Base-by-base conservation (phyloP, 2,797 vertebrate genomes). In the Netta rufina region DNA sequence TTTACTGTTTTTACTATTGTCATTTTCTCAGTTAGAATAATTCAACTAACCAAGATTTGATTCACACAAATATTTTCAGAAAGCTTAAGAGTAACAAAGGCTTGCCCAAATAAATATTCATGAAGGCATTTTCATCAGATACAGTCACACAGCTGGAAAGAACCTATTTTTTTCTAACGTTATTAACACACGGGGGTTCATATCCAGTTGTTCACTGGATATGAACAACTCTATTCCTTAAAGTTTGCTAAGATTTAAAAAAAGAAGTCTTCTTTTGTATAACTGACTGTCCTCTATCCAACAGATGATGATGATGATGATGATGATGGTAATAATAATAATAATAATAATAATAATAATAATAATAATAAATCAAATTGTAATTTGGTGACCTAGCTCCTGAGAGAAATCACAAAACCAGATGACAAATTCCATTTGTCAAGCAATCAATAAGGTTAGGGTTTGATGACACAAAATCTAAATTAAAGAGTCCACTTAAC, bases 381-480 rank as follows among this genome's bases (percentile, higher is more conserved):
- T 36, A 83, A 91, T 80, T 76, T 72, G 69, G 85, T 47, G 65
- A 74, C 16, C 39, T 56, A 81, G 21, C 38, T 81, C 70, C 60
- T 28, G 39, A 94, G 56, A 95, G 36, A 78, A 93, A 73, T 53
- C 17, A 56, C 5, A 51, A 51, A 1, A 86, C 1, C 6, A 79
- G 86, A 89, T 73, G 30, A 89, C 67, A 91, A 84, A 87, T 86
- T 75, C 19, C 6, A 69, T 88, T 93, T 93, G 51, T 83, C 66
- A 86, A 81, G 32, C 19, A 75, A 90, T 95, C 79, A 2, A 83
- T 89, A 85, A 24, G 13, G 57, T 72, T 85, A 93, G 91, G 69
- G 54, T 91, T 85, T 94, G 94, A 92, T 85, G 65, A 89, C 74
- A 89, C 36, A 83, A 94, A 77, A 45, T 25, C 69, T 83, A 92